Percentiles rank a stretch among this genome's conserved stretches.
These are phyloP conservation scores for Caloenas nicobarica DNA, from an alignment of 2,113 vertebrate genomes.

Conservation along the genomic window DNA sequence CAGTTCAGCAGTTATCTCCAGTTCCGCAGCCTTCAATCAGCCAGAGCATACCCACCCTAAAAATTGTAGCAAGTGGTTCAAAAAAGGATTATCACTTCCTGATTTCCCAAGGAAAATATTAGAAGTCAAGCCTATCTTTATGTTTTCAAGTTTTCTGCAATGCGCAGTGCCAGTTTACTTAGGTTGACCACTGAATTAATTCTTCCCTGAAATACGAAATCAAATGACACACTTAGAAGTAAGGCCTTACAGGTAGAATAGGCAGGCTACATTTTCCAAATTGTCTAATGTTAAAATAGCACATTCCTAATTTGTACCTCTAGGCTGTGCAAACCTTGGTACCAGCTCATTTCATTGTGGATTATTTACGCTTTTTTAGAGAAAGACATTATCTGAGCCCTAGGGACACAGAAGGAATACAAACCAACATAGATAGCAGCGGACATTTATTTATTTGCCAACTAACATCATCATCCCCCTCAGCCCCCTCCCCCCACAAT, in stretches of 20 bases:
- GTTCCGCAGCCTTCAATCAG: neutral
- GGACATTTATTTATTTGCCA: constrained; percentile 57
- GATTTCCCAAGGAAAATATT: neutral
- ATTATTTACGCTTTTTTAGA: constrained; percentile 64
- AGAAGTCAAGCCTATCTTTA: neutral
- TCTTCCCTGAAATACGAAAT: neutral
- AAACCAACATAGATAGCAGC: constrained; percentile 47
- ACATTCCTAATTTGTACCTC: constrained; percentile 48
- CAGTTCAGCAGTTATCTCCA: neutral
- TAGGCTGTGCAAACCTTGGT: constrained; percentile 38
- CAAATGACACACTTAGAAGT: neutral
- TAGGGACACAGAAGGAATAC: constrained; percentile 19
- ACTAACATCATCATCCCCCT: neutral
- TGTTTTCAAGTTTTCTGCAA: neutral
- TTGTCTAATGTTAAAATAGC: constrained; percentile 38
- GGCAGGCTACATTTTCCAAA: neutral
- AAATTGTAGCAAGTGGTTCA: neutral
- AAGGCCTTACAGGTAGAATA: neutral
- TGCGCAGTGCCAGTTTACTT: neutral
- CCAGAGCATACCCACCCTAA: neutral
- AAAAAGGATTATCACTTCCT: neutral
- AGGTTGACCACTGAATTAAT: neutral
- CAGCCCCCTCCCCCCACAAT: too few species aligned
- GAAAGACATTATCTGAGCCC: constrained; percentile 62
- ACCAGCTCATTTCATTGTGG: constrained; percentile 54